Evolutionary conservation across 2,797 vertebrate genomes (phyloP).

Genomic region (Botia kubotai): DNA sequence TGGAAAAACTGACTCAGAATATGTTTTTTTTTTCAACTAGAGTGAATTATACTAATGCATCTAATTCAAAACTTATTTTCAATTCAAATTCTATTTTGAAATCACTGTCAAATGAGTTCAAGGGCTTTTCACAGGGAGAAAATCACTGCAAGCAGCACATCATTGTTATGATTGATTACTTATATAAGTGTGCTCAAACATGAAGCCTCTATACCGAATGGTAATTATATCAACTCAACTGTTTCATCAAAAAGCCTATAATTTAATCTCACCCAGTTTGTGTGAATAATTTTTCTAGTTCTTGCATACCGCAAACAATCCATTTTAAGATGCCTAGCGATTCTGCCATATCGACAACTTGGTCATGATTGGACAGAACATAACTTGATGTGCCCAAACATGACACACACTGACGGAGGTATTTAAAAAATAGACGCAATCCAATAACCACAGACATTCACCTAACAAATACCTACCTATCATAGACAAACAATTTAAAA

Average conservation of each 20-base stretch:
- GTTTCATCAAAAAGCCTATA: constrained; percentile 44
- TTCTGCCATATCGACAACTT: not conserved
- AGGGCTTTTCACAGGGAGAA: constrained; percentile 27
- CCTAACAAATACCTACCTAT: too few species aligned
- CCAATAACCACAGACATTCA: too few species aligned
- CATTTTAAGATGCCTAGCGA: constrained; percentile 31
- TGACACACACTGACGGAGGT: too few species aligned
- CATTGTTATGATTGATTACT: constrained; percentile 45
- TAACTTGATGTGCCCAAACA: too few species aligned
- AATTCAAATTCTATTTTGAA: constrained; percentile 28
- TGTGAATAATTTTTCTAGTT: constrained; percentile 37
- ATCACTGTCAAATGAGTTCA: constrained; percentile 39
- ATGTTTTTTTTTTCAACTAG: not conserved
- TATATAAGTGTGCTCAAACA: constrained; percentile 46
- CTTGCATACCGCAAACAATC: constrained; percentile 41
- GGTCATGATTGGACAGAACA: too few species aligned
- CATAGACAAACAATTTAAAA: too few species aligned
- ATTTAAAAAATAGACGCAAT: too few species aligned
- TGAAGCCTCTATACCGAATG: constrained; percentile 23
- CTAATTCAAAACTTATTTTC: constrained; percentile 32
- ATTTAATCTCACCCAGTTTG: constrained; percentile 47
- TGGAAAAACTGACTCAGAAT: not conserved
- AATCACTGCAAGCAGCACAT: constrained; percentile 18
- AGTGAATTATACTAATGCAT: constrained; percentile 23
- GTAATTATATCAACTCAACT: constrained; percentile 40